Conservation (phyloP, 23 tunicate species). For the Aplidium turbinatum region DNA sequence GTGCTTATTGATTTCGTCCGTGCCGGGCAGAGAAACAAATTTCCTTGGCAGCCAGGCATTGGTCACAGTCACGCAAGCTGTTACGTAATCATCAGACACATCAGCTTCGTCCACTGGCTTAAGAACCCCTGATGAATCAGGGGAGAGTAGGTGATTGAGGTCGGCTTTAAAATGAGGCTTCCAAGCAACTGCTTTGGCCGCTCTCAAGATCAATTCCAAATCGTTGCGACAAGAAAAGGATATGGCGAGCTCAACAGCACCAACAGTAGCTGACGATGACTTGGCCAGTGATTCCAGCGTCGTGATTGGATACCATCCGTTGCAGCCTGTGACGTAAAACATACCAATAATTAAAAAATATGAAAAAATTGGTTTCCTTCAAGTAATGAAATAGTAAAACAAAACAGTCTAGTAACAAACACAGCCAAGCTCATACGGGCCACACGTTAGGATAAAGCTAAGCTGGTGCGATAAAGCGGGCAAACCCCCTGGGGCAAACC, state of each 20-base stretch:
- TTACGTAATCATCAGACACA: conserved; percentile 23
- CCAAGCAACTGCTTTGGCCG: conserved; percentile 67
- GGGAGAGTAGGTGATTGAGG: conserved; percentile 31
- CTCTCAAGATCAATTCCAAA: conserved; percentile 51
- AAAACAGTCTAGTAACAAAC: no score
- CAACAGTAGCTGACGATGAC: conserved; percentile 40
- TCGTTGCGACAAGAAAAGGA: conserved; percentile 52
- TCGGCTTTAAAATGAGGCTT: conserved; percentile 31
- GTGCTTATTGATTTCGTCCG: conserved; percentile 34
- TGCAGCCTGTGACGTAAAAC: conserved; percentile 36
- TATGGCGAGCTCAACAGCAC: conserved; percentile 54
- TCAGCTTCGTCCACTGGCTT: conserved; percentile 40
- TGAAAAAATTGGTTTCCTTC: no score
- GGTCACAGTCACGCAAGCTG: conserved; percentile 44
- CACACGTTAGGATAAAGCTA: no score
- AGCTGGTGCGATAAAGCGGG: no score
- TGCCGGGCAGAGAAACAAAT: conserved; percentile 18
- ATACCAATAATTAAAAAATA: no score
- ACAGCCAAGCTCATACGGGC: no score
- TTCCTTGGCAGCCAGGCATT: conserved; percentile 72
- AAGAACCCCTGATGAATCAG: conserved; percentile 33
- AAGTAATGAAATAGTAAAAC: no score
- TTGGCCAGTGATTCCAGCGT: conserved; percentile 38
- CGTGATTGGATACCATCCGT: conserved; percentile 58
- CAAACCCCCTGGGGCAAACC: no score